Evolutionary conservation across 2,888 invertebrate genomes (phyloP), one percentile per base, ranked within the genome.

Genomic region (Leptopilina drosophilae): DNA sequence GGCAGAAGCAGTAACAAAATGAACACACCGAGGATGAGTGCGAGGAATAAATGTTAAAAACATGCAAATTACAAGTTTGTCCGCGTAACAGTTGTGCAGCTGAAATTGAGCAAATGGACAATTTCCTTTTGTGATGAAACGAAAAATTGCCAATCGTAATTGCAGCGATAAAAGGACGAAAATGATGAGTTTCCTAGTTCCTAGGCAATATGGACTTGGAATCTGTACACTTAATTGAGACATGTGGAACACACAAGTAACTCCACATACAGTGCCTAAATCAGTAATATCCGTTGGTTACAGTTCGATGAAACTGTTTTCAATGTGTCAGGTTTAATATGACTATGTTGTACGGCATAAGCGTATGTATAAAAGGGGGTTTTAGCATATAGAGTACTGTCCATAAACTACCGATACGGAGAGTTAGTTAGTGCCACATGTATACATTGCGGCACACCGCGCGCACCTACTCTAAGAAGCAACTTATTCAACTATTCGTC

Each of bases 261-360:
- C 49, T 49, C 73, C 56, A 53, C 56, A 53, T 73, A 12, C 73
- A 73, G 73, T 73, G 56, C 73, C 73, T 73, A 73, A 73, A 73
- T 73, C 56, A 73, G 56, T 73, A 73, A 73, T 73, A 73, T 73
- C 73, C 73, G 73, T 33, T 53, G n/a, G 53, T 73, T 73, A 56
- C 56, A 73, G 73, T 73, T 73, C 73, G 73, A 73, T 73, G 73
- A 73, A 73, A 73, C 73, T 73, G 73, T 73, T 73, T 49, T 33
- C 73, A 53, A 53, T 42, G 42, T 66, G 66, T 42, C 33, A 56
- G 56, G 56, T 73, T 73, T 73, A 56, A 56, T 73, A 33, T 26
- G 56, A 56, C 9, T 56, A 33, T 33, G 33, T n/a, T 11, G n/a
- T 73, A 73, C n/a, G 33, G 12, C 49, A 49, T 56, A 73, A 56